Evolutionary conservation across 2,113 vertebrate species (phyloP).

Genomic region (Emydocephalus ijimae): DNA sequence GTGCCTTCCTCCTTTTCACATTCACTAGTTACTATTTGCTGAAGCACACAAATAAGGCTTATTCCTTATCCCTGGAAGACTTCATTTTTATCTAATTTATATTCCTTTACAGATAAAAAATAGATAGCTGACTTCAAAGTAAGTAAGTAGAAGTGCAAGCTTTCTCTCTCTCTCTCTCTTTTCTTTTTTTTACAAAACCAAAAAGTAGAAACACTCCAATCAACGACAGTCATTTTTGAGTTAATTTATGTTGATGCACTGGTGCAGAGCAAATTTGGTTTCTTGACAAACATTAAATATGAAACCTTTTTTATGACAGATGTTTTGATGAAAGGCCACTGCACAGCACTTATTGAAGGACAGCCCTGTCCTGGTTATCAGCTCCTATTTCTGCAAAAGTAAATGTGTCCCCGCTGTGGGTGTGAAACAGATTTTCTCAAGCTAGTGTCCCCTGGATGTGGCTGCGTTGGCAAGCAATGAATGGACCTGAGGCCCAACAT

Average conservation of each 20-base stretch:
- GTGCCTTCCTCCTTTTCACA: background rate
- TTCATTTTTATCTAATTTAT: background rate
- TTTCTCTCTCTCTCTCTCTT: too few species aligned
- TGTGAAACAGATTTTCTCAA: background rate
- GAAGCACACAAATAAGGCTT: background rate
- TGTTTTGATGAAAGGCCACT: background rate
- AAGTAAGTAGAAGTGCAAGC: background rate
- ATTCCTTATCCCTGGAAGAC: background rate
- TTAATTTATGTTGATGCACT: background rate
- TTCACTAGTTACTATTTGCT: background rate
- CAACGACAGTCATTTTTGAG: background rate
- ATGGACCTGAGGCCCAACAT: background rate
- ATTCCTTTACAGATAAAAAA: background rate
- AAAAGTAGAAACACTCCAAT: background rate
- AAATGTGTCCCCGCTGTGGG: background rate
- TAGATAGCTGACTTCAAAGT: background rate
- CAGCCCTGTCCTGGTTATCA: background rate
- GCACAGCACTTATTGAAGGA: background rate
- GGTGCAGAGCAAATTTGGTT: background rate
- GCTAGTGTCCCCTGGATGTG: background rate
- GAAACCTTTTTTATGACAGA: background rate
- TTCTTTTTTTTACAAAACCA: background rate
- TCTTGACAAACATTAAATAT: conserved; percentile 9
- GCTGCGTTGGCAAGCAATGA: background rate
- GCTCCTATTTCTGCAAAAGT: background rate